Conservation (phyloP, 2,888 invertebrate species). For the Euphydryas editha region DNA sequence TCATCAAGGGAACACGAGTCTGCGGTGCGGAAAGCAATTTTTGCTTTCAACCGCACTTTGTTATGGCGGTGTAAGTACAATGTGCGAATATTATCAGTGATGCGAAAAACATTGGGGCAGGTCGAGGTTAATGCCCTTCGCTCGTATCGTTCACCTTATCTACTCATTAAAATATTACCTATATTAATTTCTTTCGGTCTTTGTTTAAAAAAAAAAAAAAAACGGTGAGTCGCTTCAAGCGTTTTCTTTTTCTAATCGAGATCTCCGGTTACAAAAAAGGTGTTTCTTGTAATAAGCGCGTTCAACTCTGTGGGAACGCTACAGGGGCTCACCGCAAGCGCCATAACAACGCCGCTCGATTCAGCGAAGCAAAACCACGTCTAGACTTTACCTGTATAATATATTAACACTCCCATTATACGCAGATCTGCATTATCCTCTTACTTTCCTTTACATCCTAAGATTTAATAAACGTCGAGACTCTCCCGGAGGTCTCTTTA, state of each 20-base stretch:
- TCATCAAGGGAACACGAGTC: constrained; percentile 67
- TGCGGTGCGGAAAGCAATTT: constrained; percentile 58
- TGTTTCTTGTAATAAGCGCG: constrained; percentile 59
- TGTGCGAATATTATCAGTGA: constrained; percentile 56
- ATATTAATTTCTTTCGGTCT: constrained; percentile 24
- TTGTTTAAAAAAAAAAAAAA: constrained; percentile 25
- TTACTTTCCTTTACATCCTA: constrained; percentile 55
- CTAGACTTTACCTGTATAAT: constrained; percentile 67
- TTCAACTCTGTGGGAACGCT: constrained; percentile 71
- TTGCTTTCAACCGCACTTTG: constrained; percentile 52
- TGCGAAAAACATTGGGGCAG: constrained; percentile 70
- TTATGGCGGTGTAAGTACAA: constrained; percentile 49
- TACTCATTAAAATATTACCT: constrained; percentile 38
- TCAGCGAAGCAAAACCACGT: constrained; percentile 74
- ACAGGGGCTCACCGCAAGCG: constrained; percentile 71
- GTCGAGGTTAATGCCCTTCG: constrained; percentile 71
- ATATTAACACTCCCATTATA: constrained; percentile 64
- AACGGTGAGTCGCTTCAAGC: constrained; percentile 41
- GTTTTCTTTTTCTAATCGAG: constrained; percentile 49
- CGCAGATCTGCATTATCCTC: constrained; percentile 57
- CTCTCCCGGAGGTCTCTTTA: constrained; percentile 49
- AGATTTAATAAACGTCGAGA: constrained; percentile 37
- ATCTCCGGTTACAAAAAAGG: constrained; percentile 59
- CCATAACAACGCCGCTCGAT: constrained; percentile 58
- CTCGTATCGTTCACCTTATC: constrained; percentile 53